Percentiles rank a stretch among this genome's conserved stretches.
phyloP scores from a whole-genome alignment of 1,140 invertebrate species.

The Trichonephila clavata region DNA sequence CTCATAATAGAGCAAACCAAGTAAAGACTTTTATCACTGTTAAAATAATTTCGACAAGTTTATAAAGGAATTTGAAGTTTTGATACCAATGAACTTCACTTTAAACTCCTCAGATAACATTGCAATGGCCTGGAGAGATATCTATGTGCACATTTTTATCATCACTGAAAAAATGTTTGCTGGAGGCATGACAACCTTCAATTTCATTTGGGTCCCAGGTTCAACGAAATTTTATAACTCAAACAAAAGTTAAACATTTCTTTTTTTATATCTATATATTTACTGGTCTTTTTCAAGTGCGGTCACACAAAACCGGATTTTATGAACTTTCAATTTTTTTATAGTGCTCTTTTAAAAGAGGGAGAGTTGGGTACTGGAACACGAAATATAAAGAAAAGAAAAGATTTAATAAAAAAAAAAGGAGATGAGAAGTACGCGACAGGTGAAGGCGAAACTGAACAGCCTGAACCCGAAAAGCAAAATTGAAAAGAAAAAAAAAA shows the following conservation, averaged over 20 bases:
- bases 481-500: neutral
- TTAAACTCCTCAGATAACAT: too few relatives aligned
- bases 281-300: neutral
- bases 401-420: neutral
- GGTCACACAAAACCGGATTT: slow-evolving; percentile 67
- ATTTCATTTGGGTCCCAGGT: neutral
- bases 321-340: slow-evolving; percentile 60
- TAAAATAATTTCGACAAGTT: too few relatives aligned
- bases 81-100: too few relatives aligned
- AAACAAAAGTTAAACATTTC: neutral
- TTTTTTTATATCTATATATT: neutral
- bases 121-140: too few relatives aligned
- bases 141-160: neutral
- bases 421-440: slow-evolving; percentile 46
- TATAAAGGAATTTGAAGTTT: too few relatives aligned
- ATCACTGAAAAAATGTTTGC: neutral
- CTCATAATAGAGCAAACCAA: too few relatives aligned
- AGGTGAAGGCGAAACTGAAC: slow-evolving; percentile 72
- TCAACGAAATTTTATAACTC: slow-evolving; percentile 6
- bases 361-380: slow-evolving; percentile 74
- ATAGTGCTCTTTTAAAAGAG: slow-evolving; percentile 14
- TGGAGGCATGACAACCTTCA: neutral
- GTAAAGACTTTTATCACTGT: too few relatives aligned
- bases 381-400: neutral
- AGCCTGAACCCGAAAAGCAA: neutral